Evolutionary conservation across 2,113 vertebrate species (phyloP).

Genomic region (Danio rerio): GRCz12tu NC_133184.1:31549001-31549500

Average conservation of each 20-base stretch:
- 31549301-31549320: constrained; percentile 24
- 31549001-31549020: neutral
- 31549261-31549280: constrained; percentile 34
- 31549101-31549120: neutral
- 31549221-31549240: neutral
- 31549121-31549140: neutral
- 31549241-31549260: constrained; percentile 17
- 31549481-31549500: neutral
- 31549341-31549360: neutral
- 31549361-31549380: constrained; percentile 17
- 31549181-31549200: neutral
- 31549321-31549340: constrained; percentile 1
- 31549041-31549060: neutral
- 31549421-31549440: neutral
- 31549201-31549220: neutral
- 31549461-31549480: neutral
- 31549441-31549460: neutral
- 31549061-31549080: no score
- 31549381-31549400: constrained; percentile 20
- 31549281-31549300: constrained; percentile 11
- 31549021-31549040: neutral
- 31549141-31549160: neutral
- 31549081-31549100: neutral
- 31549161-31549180: neutral
- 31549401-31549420: constrained; percentile 5